Base-by-base conservation (phyloP, 53 echinoderm and acorn worm genomes). In the Holothuria scabra region DNA sequence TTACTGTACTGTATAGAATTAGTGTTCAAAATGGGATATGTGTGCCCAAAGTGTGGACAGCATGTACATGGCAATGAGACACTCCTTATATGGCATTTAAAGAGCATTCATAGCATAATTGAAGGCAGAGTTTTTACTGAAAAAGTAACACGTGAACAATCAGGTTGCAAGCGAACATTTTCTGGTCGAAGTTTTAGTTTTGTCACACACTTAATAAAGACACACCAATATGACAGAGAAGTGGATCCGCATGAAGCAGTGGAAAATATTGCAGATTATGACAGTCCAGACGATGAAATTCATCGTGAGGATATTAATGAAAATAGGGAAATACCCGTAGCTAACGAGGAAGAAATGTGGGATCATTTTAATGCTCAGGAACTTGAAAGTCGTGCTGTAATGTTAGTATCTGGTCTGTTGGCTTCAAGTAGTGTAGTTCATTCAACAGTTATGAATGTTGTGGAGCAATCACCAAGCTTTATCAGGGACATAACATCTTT, bases 11-110 rank as follows among this genome's bases (percentile, higher is more conserved):
- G 35, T 35, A 4, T 6, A 35, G 35, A 35, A 35, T 35, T 35
- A 35, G 35, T 35, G 35, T 35, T 35, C 35, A 35, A 65, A n/a
- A 89, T 89, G 89, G 89, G 85, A 18, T 89, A 84, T 79, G 31
- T 85, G n/a, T 89, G 89, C 46, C 66, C 68, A 18, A 89, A 46
- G 58, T 89, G 85, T 85, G 89, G 85, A 14, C 32, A 85, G 3
- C 66, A 79, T 23, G 76, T 89, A 33, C 21, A 46, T 76, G 89
- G 89, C 31, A 79, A 79, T 67, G 85, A 66, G 34, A 48, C 76
- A 32, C 46, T 46, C 48, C 66, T 85, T 57, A 33, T 89, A 6
- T 89, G 89, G 89, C 89, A 89, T 62, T 60, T 89, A 12, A 68
- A 79, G 56, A 80, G 76, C 65, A 69, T 85, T 60, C 89, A 89